phyloP scores from a whole-genome alignment of 2,113 vertebrate genomes.

The Gymnobelideus leadbeateri region DNA sequence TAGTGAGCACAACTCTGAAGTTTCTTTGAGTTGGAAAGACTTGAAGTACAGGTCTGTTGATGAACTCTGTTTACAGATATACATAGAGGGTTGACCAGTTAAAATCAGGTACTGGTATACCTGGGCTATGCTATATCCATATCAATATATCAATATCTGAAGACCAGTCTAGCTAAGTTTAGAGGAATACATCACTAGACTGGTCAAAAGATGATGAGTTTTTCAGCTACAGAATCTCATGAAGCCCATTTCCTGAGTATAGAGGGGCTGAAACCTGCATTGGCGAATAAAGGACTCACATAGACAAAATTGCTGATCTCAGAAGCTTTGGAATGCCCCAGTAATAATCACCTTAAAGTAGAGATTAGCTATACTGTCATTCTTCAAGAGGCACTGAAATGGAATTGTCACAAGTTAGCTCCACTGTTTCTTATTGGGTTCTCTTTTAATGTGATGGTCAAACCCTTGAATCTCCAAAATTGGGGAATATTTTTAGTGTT shows the following conservation, averaged over 20 bases:
- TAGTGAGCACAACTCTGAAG: too few relatives aligned
- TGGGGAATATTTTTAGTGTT: neutral
- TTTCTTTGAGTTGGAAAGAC: too few relatives aligned
- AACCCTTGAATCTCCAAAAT: neutral
- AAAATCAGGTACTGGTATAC: too few relatives aligned
- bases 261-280: neutral
- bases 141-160: neutral
- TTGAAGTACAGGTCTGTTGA: too few relatives aligned
- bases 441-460: neutral
- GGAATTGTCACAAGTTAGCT: neutral
- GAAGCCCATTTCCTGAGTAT: neutral
- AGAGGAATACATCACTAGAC: neutral
- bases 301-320: neutral
- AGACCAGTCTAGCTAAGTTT: neutral
- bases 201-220: neutral
- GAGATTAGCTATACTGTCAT: neutral
- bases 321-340: neutral
- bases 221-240: neutral
- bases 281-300: neutral
- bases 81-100: too few relatives aligned
- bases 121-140: too few relatives aligned
- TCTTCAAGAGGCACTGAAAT: neutral
- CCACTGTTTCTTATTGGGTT: neutral
- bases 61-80: too few relatives aligned
- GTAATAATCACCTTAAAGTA: neutral